Conservation (phyloP, 2,797 vertebrate species). For the Microtus obscurus region DNA sequence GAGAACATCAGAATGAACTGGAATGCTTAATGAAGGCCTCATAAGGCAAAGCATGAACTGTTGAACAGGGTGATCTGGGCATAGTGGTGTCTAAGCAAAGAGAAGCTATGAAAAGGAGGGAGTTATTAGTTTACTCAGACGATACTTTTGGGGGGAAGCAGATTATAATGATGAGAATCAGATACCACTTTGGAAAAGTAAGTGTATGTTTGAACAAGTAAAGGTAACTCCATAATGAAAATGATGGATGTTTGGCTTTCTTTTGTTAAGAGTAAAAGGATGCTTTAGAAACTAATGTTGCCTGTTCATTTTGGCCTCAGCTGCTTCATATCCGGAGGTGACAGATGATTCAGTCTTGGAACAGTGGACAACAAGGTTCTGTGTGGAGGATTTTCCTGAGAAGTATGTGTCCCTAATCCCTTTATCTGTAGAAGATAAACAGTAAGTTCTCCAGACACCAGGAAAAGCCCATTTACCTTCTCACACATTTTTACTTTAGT, state of each 20-base stretch:
- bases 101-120: slow-evolving; percentile 25
- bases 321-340: slow-evolving; percentile 73
- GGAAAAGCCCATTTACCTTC: slow-evolving; percentile 25
- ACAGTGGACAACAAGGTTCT: slow-evolving; percentile 82
- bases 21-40: slow-evolving; percentile 38
- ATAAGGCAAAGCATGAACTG: slow-evolving; percentile 3
- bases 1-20: background rate
- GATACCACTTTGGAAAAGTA: slow-evolving; percentile 15
- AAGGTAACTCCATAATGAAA: slow-evolving; percentile 48
- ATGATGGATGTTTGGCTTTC: slow-evolving; percentile 60
- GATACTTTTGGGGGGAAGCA: background rate
- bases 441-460: slow-evolving; percentile 23
- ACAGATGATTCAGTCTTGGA: slow-evolving; percentile 78
- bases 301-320: slow-evolving; percentile 66
- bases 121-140: background rate
- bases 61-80: slow-evolving; percentile 33
- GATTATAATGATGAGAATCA: slow-evolving; percentile 33
- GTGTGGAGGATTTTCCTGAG: slow-evolving; percentile 86
- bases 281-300: slow-evolving; percentile 52
- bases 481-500: slow-evolving; percentile 51
- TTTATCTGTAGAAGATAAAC: slow-evolving; percentile 47
- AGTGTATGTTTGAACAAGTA: slow-evolving; percentile 58
- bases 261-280: slow-evolving; percentile 53
- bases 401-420: slow-evolving; percentile 84
- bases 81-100: background rate